Evolutionary conservation across 2,797 vertebrate genomes (phyloP), one percentile per base, ranked within the genome.

Genomic region (Anableps anableps): DNA sequence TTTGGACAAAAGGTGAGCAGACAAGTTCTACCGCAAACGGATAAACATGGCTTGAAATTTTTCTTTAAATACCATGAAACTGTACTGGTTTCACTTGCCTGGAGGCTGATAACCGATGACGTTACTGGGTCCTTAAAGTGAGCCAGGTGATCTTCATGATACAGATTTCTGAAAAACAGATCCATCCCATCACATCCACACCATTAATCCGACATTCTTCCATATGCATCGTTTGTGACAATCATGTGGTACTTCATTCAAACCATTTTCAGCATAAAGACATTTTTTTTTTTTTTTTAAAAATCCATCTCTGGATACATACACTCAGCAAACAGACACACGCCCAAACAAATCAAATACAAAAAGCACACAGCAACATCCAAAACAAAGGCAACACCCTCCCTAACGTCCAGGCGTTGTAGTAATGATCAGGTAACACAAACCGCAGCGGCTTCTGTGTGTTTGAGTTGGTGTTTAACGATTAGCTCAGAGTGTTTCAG

Each of bases 251-350:
- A 70, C 51, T 41, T 77, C 51, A 64, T 73, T 72, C n/a, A 47
- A 82, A 85, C 43, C 23, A 34, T 55, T 53, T 55, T 14, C 50
- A 53, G 72, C 11, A 72, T 19, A 72, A n/a, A 50, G 10, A 50
- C 45, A 21, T 38, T 43, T 43, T 51, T 38, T 34, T 58, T 55
- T 53, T 55, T 29, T 60, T 60, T 62, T 62, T 34, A 31, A 74
- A 74, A 74, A 74, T 41, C 34, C 71, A 82, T 77, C 82, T 71
- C 74, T 75, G 55, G 47, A 70, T 64, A n/a, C 71, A 71, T 79
- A 53, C 36, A 78, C 83, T 87, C 76, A 72, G 80, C 84, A 87
- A 85, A 91, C 76, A 0, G 2, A 82, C 83, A 76, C 79, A 88
- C 83, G 72, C 85, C 77, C 81, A 31, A 45, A 82, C 75, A 87